Percentiles rank a stretch among this genome's conserved stretches.
These are phyloP conservation scores for Melipona quadrifasciata DNA, from an alignment of 1,140 invertebrate species.

Conservation along the genomic window DNA sequence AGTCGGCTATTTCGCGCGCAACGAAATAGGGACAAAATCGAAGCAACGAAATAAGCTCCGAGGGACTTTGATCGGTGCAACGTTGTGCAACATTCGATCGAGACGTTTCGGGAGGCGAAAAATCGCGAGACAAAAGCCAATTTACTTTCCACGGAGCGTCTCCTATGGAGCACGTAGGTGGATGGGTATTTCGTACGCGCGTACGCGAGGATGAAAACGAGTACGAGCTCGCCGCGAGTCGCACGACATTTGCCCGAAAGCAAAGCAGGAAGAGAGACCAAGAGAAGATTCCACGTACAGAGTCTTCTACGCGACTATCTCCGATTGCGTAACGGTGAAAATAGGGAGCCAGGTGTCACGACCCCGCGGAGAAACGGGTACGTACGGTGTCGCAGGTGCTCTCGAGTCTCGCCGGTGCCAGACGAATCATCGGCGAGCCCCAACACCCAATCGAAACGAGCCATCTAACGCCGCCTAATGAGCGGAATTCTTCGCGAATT, in stretches of 20 bases:
- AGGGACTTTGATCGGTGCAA: background rate
- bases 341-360: slow-evolving; percentile 58
- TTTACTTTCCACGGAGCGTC: slow-evolving; percentile 3
- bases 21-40: no score
- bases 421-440: slow-evolving; percentile 39
- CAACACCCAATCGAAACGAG: slow-evolving; percentile 9
- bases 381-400: slow-evolving; percentile 51
- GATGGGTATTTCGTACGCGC: slow-evolving; percentile 23
- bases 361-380: slow-evolving; percentile 26
- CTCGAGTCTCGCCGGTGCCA: background rate
- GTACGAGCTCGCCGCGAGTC: slow-evolving; percentile 54
- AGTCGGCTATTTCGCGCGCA: no score
- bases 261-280: slow-evolving; percentile 49
- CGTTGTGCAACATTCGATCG: background rate
- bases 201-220: slow-evolving; percentile 47
- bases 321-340: slow-evolving; percentile 65
- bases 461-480: slow-evolving; percentile 16
- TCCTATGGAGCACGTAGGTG: background rate
- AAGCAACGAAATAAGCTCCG: background rate
- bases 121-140: slow-evolving; percentile 21
- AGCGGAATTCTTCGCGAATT: slow-evolving; percentile 26
- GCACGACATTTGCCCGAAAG: slow-evolving; percentile 64
- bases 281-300: slow-evolving; percentile 29
- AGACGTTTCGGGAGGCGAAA: background rate
- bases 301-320: background rate